Base-by-base conservation (phyloP, 2,113 vertebrate genomes). In the Urocynchramus pylzowi region DNA sequence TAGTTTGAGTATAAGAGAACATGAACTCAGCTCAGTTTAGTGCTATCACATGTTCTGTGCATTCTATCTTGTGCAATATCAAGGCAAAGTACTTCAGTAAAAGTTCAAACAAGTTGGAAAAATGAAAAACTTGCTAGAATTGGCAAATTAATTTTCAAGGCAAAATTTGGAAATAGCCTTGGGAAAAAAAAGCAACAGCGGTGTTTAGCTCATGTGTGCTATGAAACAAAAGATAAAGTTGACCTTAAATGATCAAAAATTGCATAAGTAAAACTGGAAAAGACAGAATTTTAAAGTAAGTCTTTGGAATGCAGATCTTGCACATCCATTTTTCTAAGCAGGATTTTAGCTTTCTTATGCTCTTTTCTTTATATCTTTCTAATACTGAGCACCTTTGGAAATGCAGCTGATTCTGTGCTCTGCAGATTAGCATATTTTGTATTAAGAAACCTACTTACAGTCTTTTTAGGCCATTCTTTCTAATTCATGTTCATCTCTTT, bases 341-440 rank as follows among this genome's bases (percentile, higher is more conserved):
- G 54, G 24, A 39, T 86, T 87, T 90, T 78, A 52, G 28, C 12
- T 70, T 86, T 53, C 26, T 52, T 27, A 26, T 67, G 10, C 18
- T 69, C 24, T 83, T 89, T 68, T 10, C 13, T 69, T 85, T 91
- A 35, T 31, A 68, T 14, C 11, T 94, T 90, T 87, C 59, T 50
- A 70, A 31, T 52, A 74, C 5, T n/a, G 16, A 50, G 4, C 6
- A 74, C 28, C 11, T 74, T 77, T 74, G 35, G 54, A 91, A 93
- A 60, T 28, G 21, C 37, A 69, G 6, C 16, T 82, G 41, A 90
- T 76, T 70, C 13, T 71, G 14, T 56, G 39, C 33, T 61, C 16
- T 81, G 77, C 17, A 91, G 53, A 87, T 96, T 90, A 89, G 7
- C 39, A 77, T 95, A 89, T 71, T 89, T 81, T 79, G 13, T 79